Conservation (phyloP, 2,113 vertebrate genomes). For the Campylomormyrus tamandua region DNA sequence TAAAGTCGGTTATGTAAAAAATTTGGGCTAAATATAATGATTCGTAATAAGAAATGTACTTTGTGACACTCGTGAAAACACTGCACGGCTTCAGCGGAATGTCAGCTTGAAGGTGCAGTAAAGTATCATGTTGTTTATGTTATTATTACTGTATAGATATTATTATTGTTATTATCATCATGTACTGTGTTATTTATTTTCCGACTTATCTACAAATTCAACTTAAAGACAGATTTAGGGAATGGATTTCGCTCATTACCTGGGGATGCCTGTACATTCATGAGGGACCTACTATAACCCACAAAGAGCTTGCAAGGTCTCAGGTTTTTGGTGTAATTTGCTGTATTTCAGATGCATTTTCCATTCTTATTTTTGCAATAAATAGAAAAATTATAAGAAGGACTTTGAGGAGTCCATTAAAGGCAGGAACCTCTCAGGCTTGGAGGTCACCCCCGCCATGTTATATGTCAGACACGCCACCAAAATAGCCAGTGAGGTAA, state of each 20-base stretch:
- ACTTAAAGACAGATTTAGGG: neutral
- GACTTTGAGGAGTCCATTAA: conserved; percentile 96
- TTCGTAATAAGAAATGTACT: neutral
- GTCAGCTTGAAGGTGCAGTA: neutral
- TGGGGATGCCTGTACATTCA: neutral
- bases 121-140: neutral
- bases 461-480: conserved; percentile 96
- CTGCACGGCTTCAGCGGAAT: neutral
- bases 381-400: conserved; percentile 98
- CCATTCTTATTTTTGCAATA: conserved; percentile 58
- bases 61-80: neutral
- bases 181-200: neutral
- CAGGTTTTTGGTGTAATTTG: neutral
- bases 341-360: conserved; percentile 46
- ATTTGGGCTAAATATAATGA: neutral
- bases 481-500: conserved; percentile 98
- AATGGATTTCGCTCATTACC: neutral
- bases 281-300: neutral
- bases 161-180: neutral
- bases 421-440: conserved; percentile 92
- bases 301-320: neutral
- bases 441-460: conserved; percentile 94
- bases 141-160: neutral
- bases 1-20: neutral
- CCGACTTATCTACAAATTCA: no score